A percentile compares a stretch with the other conserved stretches of the same genome.
phyloP scores from a whole-genome alignment of 2,888 invertebrate species.

The Temnothorax unifasciatus region DNA sequence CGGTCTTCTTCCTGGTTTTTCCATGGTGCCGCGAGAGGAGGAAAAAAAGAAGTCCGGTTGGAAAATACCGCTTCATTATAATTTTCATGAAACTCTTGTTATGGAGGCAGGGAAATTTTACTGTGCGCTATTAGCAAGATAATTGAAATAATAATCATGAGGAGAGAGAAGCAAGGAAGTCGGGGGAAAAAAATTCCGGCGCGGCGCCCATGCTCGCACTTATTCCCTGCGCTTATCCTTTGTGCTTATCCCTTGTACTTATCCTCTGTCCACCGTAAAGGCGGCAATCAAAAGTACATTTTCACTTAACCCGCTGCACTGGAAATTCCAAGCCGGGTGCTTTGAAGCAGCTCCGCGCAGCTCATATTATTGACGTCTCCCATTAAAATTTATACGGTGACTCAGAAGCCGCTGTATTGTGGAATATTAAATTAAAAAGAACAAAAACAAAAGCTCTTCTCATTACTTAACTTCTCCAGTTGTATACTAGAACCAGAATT shows the following conservation, averaged over 20 bases:
- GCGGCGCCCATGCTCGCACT: slow-evolving; percentile 42
- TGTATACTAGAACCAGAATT: not conserved
- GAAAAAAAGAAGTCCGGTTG: not conserved
- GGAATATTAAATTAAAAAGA: slow-evolving; percentile 8
- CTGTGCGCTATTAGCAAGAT: slow-evolving; percentile 42
- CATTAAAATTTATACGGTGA: slow-evolving; percentile 29
- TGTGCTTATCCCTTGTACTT: slow-evolving; percentile 42
- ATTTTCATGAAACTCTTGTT: slow-evolving; percentile 38
- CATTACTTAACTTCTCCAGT: not conserved
- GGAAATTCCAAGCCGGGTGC: slow-evolving; percentile 19
- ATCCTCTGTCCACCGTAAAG: slow-evolving; percentile 31
- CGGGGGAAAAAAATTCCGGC: slow-evolving; percentile 24
- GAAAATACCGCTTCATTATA: slow-evolving; percentile 45
- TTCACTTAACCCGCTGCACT: slow-evolving; percentile 44
- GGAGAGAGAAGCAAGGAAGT: not conserved
- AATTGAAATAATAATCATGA: slow-evolving; percentile 51
- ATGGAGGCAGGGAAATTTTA: slow-evolving; percentile 4
- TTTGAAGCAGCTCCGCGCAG: slow-evolving; percentile 13
- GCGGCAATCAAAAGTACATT: slow-evolving; percentile 54
- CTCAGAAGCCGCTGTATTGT: not conserved
- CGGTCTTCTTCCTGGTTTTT: slow-evolving; percentile 1
- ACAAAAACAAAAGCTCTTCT: not conserved
- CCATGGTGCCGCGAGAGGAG: not conserved
- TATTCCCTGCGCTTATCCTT: slow-evolving; percentile 2
- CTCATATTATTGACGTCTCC: slow-evolving; percentile 29